Evolutionary conservation across 2,888 invertebrate genomes (phyloP).

Genomic region (Vannuccia rotundouncinata): DNA sequence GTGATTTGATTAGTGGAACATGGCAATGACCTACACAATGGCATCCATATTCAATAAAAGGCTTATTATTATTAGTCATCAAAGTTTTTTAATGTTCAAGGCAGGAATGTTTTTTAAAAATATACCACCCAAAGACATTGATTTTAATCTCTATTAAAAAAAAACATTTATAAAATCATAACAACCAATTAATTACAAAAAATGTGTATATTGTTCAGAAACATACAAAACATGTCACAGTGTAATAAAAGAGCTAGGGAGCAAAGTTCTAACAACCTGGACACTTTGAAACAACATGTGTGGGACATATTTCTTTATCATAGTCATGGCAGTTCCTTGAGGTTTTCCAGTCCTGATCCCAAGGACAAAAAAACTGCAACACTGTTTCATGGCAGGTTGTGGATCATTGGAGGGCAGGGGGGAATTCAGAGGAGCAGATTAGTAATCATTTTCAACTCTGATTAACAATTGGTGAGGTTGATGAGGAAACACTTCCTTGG

Average conservation of each 20-base stretch:
- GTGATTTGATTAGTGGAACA: too few relatives aligned
- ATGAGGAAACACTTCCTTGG: not conserved
- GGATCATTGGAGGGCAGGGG: not conserved
- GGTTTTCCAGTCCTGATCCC: not conserved
- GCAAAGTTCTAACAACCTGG: not conserved
- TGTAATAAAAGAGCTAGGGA: not conserved
- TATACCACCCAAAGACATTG: constrained; percentile 15
- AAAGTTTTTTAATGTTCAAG: not conserved
- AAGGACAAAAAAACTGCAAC: not conserved
- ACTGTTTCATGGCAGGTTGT: constrained; percentile 1
- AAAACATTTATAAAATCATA: not conserved
- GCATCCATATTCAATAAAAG: too few relatives aligned
- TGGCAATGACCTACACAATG: too few relatives aligned
- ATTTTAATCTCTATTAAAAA: constrained; percentile 7
- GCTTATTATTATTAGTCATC: not conserved
- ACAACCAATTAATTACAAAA: not conserved
- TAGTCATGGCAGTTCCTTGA: not conserved
- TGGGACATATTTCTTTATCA: not conserved
- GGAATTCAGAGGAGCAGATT: not conserved
- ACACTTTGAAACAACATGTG: not conserved
- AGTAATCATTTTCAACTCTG: not conserved
- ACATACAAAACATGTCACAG: not conserved
- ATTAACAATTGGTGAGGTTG: not conserved
- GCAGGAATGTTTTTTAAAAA: not conserved
- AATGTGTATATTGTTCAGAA: constrained; percentile 30